Base-by-base conservation (phyloP, 2,113 vertebrate genomes). In the Pachycephala philippinensis region DNA sequence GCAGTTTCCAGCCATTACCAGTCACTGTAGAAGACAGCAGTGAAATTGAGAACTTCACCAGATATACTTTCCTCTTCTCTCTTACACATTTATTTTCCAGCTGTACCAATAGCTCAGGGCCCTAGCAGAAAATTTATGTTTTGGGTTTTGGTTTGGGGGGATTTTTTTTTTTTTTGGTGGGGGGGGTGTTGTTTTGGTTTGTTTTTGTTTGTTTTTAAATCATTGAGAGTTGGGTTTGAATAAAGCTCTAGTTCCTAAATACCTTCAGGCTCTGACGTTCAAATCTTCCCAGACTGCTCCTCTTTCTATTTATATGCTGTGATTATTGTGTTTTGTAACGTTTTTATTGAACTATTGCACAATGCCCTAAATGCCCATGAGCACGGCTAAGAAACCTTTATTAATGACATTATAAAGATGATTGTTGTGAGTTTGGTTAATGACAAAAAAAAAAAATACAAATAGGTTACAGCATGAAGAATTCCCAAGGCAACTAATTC, bases 341-440 rank as follows among this genome's bases (percentile, higher is more conserved):
- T 68, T 93, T 91, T 77, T 61, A 71, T 45, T 90, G 82, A 96
- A 75, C 71, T 89, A 68, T 63, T 94, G 80, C 95, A 90, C 60
- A 94, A 84, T 75, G 59, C 60, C 81, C 82, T 61, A 49, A 94
- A 44, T 85, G 77, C 93, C 93, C 85, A 81, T 2, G 0, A 92
- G 56, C 79, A 45, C 0, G 8, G 80, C 63, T 90, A 71, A 84
- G 56, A 89, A 94, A 64, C 44, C 42, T 89, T 65, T 56, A 90
- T 64, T 95, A 96, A 97, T 54, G 42, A 16, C 49, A 61, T 89
- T 75, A 75, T 71, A 42, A 82, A 66, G 69, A 57, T 28, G 64
- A 71, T 45, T 64, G n/a, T 19, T 78, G 65, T 65, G 77, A 89
- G 75, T 75, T 90, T 71, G 75, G 21, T 13, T 88, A 85, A 88